phyloP scores from a whole-genome alignment of 2,797 vertebrate species.

The Peromyscus attwateri region DNA sequence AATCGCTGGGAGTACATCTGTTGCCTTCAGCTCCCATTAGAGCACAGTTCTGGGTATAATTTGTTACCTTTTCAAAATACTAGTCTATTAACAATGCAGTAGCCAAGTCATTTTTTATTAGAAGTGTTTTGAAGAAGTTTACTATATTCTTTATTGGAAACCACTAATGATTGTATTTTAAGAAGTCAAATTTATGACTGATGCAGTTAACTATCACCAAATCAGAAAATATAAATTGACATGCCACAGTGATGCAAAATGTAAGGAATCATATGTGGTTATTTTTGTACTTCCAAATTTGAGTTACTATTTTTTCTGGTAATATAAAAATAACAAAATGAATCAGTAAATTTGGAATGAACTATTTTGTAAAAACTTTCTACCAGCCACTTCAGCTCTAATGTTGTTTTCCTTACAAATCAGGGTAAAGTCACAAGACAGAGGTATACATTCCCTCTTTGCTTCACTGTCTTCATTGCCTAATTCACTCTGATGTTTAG shows the following conservation, averaged over 20 bases:
- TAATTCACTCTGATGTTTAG: neutral
- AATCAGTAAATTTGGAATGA: constrained; percentile 14
- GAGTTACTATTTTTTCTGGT: neutral
- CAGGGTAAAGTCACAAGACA: neutral
- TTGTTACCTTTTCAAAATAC: constrained; percentile 51
- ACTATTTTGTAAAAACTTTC: constrained; percentile 13
- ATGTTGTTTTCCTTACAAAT: neutral
- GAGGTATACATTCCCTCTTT: no score
- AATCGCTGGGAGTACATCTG: neutral
- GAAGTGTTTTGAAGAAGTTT: constrained; percentile 20
- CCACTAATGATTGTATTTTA: constrained; percentile 20
- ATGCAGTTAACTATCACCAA: constrained; percentile 31
- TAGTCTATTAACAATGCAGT: neutral
- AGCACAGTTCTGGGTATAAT: neutral
- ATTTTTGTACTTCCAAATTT: constrained; percentile 3
- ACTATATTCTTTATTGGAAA: constrained; percentile 37
- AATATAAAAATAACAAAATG: constrained; percentile 49
- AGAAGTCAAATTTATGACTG: neutral
- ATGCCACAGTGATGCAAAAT: neutral
- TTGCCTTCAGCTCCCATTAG: neutral
- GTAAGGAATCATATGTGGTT: neutral
- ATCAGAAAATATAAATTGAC: constrained; percentile 36
- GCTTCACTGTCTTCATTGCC: neutral
- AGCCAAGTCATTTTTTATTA: neutral
- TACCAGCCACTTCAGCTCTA: neutral